Conservation (phyloP, 2,113 vertebrate species). For the Petaurus breviceps region DNA sequence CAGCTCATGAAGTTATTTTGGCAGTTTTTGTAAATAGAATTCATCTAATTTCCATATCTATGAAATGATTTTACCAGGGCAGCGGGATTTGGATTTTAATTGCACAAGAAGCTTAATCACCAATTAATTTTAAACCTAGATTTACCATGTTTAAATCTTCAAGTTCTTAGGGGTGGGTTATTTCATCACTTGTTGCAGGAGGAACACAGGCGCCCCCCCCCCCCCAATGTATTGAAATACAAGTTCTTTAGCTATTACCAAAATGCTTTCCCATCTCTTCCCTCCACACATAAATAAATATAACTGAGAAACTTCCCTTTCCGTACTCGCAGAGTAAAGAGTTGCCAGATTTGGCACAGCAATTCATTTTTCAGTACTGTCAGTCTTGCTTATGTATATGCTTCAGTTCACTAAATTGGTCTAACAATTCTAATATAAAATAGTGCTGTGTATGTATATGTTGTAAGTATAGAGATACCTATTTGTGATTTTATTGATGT, state of each 20-base stretch:
- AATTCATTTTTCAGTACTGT: background rate
- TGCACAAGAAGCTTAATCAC: constrained; percentile 43
- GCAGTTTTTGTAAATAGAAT: constrained; percentile 8
- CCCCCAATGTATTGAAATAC: constrained; percentile 62
- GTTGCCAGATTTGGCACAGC: background rate
- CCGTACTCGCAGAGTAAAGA: background rate
- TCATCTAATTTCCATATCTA: background rate
- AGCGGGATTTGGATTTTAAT: background rate
- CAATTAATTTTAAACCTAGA: background rate
- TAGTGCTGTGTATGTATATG: background rate
- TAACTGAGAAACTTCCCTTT: background rate
- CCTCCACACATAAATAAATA: background rate
- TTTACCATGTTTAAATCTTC: constrained; percentile 12
- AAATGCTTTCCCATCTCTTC: constrained; percentile 34
- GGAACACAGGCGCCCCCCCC: constrained; percentile 62
- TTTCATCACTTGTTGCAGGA: constrained; percentile 59
- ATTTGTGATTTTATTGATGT: background rate
- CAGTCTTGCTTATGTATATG: background rate
- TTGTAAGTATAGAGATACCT: background rate
- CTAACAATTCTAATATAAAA: background rate
- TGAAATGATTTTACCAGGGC: no score
- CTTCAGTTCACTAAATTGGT: background rate
- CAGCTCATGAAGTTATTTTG: background rate
- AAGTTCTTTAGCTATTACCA: accelerated
- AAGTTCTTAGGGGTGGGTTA: constrained; percentile 50